phyloP scores from a whole-genome alignment of 2,113 vertebrate genomes.

The Crotalus horridus region DNA sequence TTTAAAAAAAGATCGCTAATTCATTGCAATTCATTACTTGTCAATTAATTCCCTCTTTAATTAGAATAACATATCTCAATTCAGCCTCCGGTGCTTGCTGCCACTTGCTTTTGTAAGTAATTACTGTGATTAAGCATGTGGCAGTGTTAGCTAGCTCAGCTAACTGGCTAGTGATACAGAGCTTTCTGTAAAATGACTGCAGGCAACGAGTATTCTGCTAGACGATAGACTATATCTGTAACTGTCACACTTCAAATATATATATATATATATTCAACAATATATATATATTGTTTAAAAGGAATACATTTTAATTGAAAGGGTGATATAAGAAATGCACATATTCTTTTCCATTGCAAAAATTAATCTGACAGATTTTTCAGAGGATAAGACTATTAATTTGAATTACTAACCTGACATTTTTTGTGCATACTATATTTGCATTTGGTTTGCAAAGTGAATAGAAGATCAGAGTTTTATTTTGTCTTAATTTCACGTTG shows the following conservation, averaged over 20 bases:
- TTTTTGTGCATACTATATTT: slow-evolving; percentile 24
- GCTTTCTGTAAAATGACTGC: slow-evolving; percentile 70
- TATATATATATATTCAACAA: slow-evolving; percentile 42
- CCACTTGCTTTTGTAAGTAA: slow-evolving; percentile 72
- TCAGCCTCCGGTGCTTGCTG: slow-evolving; percentile 62
- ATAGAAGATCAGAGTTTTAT: slow-evolving; percentile 47
- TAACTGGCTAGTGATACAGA: slow-evolving; percentile 65
- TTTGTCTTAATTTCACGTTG: slow-evolving; percentile 47
- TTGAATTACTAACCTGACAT: slow-evolving; percentile 21
- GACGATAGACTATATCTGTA: slow-evolving; percentile 34
- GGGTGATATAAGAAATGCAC: slow-evolving; percentile 20
- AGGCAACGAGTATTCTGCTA: slow-evolving; percentile 53
- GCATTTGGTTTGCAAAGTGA: slow-evolving; percentile 7
- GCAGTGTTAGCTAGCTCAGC: slow-evolving; percentile 65
- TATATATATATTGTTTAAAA: slow-evolving; percentile 60
- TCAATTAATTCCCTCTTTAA: slow-evolving; percentile 66
- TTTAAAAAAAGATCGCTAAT: slow-evolving; percentile 33
- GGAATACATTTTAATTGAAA: slow-evolving; percentile 25
- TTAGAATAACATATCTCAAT: slow-evolving; percentile 53
- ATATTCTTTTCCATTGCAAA: slow-evolving; percentile 21
- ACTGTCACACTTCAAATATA: slow-evolving; percentile 48
- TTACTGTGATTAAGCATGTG: slow-evolving; percentile 76
- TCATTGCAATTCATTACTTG: slow-evolving; percentile 59
- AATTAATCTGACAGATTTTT: slow-evolving; percentile 26
- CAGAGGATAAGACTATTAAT: background rate